A percentile compares a stretch with the other conserved stretches of the same genome.
phyloP scores from a whole-genome alignment of 2,888 invertebrate species.

The Eupelmus urozonus region DNA sequence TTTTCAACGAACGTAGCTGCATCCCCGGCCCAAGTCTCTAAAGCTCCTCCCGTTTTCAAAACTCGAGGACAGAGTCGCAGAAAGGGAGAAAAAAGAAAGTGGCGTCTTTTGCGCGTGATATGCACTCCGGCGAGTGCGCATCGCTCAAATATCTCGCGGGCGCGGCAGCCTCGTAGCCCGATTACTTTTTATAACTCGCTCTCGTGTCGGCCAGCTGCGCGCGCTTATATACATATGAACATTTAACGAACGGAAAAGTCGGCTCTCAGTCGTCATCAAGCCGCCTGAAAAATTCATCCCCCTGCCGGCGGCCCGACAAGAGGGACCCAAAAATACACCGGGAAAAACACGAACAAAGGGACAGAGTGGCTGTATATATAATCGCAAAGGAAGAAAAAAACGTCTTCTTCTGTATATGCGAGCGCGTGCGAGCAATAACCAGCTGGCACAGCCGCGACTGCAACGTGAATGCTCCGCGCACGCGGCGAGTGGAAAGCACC shows the following conservation, averaged over 20 bases:
- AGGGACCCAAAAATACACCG: not conserved
- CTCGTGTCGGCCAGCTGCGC: no score
- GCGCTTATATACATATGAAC: not conserved
- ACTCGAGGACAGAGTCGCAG: no score
- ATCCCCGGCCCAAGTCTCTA: no score
- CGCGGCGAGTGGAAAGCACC: conserved; percentile 25
- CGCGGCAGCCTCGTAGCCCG: not conserved
- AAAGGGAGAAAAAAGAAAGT: no score
- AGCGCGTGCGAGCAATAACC: not conserved
- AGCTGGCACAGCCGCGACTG: not conserved
- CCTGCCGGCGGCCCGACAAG: not conserved
- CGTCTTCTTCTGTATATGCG: no score
- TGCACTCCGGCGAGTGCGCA: not conserved
- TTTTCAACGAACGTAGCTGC: no score
- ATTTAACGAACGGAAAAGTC: not conserved
- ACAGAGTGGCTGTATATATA: no score
- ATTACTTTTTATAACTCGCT: conserved; percentile 23
- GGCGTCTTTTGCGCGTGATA: no score
- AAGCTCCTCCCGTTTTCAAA: no score
- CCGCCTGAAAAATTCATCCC: not conserved
- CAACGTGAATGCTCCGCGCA: conserved; percentile 1
- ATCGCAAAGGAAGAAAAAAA: conserved; percentile 9
- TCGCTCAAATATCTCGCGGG: not conserved
- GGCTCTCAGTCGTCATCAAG: not conserved
- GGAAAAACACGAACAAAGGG: not conserved